phyloP scores from a whole-genome alignment of 2,888 invertebrate species.

The Yponomeuta cagnagella region DNA sequence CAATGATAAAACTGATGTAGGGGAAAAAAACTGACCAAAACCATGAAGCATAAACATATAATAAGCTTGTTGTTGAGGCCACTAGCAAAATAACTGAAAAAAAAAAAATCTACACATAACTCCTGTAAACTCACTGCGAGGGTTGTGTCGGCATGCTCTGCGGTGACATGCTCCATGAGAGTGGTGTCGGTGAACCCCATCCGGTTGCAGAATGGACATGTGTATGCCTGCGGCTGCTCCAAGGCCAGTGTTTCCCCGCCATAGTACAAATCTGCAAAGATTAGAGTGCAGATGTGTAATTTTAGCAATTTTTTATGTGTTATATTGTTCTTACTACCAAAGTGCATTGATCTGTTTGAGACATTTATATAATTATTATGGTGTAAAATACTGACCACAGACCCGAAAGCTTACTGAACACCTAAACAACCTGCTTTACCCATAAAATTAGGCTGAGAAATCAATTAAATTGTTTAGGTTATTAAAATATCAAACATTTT shows the following conservation, averaged over 20 bases:
- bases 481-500: too few relatives aligned
- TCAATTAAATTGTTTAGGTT: too few relatives aligned
- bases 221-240: conserved; percentile 96
- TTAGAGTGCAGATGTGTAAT: not conserved
- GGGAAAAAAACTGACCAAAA: too few relatives aligned
- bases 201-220: conserved; percentile 97
- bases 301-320: not conserved
- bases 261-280: conserved; percentile 89
- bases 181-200: conserved; percentile 97
- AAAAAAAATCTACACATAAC: not conserved
- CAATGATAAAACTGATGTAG: too few relatives aligned
- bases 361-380: not conserved
- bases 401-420: too few relatives aligned
- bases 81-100: not conserved
- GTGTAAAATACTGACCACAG: too few relatives aligned
- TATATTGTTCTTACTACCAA: too few relatives aligned
- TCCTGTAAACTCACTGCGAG: conserved; percentile 81
- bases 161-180: conserved; percentile 92
- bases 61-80: too few relatives aligned
- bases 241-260: conserved; percentile 94
- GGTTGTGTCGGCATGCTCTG: conserved; percentile 93
- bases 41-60: too few relatives aligned
- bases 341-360: not conserved
- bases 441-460: too few relatives aligned
- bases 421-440: too few relatives aligned